Percentiles rank a stretch among this genome's conserved stretches.
Conservation (phyloP, 2,888 invertebrate genomes). For the Nineta flava region DNA sequence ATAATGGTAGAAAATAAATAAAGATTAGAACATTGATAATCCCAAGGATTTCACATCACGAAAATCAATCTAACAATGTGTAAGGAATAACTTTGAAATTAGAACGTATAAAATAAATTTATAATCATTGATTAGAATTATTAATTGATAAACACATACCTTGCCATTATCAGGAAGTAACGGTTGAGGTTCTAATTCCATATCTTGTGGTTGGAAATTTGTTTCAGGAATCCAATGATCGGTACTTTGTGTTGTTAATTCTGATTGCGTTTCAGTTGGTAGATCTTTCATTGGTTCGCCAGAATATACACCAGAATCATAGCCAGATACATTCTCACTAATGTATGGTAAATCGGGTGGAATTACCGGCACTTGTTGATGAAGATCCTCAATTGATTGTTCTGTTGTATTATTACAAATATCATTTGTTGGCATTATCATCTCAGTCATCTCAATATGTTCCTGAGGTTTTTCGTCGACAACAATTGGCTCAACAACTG, state of each 20-base stretch:
- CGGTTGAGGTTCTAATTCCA: constrained; percentile 1
- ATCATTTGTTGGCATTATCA: neutral
- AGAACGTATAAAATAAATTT: no score
- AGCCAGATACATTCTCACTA: neutral
- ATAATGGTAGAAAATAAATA: no score
- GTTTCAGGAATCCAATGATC: neutral
- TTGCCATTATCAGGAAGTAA: neutral
- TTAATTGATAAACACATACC: neutral
- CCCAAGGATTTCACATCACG: no score
- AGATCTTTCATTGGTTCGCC: neutral
- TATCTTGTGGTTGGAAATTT: constrained; percentile 3
- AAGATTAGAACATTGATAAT: no score
- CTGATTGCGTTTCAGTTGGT: neutral
- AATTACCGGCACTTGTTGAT: neutral
- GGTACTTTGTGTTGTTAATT: neutral
- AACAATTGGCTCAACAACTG: constrained; percentile 16
- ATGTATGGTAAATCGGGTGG: neutral
- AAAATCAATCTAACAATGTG: no score
- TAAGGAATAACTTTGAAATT: no score
- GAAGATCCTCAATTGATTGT: neutral
- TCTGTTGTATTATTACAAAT: neutral
- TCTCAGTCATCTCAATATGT: neutral
- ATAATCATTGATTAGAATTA: no score
- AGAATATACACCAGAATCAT: neutral
- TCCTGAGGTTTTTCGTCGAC: neutral